Evolutionary conservation across 2,888 invertebrate genomes (phyloP), one percentile per base, ranked within the genome.

Genomic region (Leptinotarsa tumamoca): DNA sequence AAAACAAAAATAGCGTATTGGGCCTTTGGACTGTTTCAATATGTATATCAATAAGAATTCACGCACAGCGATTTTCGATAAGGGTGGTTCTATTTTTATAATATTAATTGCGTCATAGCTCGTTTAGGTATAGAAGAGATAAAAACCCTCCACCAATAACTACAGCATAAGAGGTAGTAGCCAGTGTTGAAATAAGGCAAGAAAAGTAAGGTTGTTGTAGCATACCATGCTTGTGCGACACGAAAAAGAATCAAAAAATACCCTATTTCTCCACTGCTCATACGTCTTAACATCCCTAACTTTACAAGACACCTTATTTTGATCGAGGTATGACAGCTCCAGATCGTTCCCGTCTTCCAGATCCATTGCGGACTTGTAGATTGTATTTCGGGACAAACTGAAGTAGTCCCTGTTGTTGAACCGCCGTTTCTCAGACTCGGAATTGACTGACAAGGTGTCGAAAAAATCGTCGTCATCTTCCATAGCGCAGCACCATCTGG

Each of bases 251-350:
- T 75, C 73, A 77, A 79, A 78, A 73, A 80, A 82, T 91, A 91
- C 91, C 91, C 90, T 90, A 90, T 90, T 89, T 89, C 90, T 91
- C 91, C 91, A 91, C 89, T 91, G 90, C 88, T 89, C 89, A 89
- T 91, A 91, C 85, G 91, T 90, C 87, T 89, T 90, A 89, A 89
- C 90, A 73, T 77, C 76, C 72, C 79, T 80, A 80, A 70, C 73
- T 89, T 84, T 89, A 86, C 88, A 89, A 89, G 90, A 89, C 88
- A 91, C 90, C 90, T 91, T 90, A 86, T 89, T 82, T 66, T 78
- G 78, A 67, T 82, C 83, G 77, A 84, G 79, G 80, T 79, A 81
- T 70, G 80, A 83, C 86, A 86, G 78, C 78, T 86, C 87, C 84
- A 90, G 83, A 18, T 74, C 77, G 33, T 77, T 76, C 7, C 89